phyloP scores from a whole-genome alignment of 2,113 vertebrate species.

The Hemicordylus capensis region DNA sequence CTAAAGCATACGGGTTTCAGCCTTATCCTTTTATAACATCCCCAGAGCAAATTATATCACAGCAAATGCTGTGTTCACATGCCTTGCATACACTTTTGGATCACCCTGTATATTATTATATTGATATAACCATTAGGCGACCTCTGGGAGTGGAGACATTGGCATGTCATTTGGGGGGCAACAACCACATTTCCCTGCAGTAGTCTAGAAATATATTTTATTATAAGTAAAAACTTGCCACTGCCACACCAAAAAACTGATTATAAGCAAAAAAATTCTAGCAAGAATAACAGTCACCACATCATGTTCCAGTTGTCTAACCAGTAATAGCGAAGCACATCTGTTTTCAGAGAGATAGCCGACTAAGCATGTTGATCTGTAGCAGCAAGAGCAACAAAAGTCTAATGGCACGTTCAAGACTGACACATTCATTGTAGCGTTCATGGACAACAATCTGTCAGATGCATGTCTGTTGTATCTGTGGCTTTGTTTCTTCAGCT shows the following conservation, averaged over 20 bases:
- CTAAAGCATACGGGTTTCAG: background rate
- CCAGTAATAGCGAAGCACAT: background rate
- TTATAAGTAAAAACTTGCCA: background rate
- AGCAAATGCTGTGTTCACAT: conserved; percentile 28
- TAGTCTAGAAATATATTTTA: background rate
- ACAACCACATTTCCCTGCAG: background rate
- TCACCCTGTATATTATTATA: background rate
- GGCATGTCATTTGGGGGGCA: background rate
- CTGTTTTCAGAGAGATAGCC: no score
- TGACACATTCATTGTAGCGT: no score
- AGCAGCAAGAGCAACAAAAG: no score
- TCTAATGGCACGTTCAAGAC: no score
- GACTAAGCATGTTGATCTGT: no score
- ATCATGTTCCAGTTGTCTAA: background rate
- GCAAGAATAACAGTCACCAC: no score
- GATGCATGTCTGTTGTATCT: background rate
- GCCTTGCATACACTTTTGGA: background rate
- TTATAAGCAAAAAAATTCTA: background rate
- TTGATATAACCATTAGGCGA: background rate
- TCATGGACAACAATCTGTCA: no score
- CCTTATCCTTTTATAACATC: background rate
- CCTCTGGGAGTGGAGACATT: conserved; percentile 19
- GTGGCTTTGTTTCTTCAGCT: background rate
- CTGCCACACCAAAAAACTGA: background rate
- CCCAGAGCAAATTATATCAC: background rate